These are phyloP conservation scores for Aproaerema taeniolella DNA, from an alignment of 2,888 invertebrate genomes.

Conservation along the genomic window DNA sequence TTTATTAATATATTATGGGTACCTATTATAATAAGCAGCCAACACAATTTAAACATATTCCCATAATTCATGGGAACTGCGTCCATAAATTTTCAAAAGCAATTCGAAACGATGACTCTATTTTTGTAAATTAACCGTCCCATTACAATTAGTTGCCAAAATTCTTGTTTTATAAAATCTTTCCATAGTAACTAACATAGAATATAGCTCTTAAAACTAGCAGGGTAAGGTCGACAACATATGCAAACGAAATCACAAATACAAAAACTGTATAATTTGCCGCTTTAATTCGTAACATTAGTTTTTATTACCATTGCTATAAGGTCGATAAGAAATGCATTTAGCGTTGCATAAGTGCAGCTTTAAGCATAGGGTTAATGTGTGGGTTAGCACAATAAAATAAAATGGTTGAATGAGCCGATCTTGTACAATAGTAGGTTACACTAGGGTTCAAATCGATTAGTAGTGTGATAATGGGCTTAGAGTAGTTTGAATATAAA, in stretches of 20 bases:
- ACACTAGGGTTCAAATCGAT: conserved; percentile 65
- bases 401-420: conserved; percentile 63
- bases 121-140: conserved; percentile 54
- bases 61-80: conserved; percentile 41
- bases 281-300: background rate
- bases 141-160: conserved; percentile 41
- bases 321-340: too few species aligned
- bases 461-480: conserved; percentile 62
- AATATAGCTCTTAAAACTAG: too few species aligned
- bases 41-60: too few species aligned
- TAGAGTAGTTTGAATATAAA: conserved; percentile 23
- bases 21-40: too few species aligned
- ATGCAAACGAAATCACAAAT: too few species aligned
- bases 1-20: too few species aligned
- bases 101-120: conserved; percentile 38
- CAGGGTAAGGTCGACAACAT: too few species aligned
- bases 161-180: conserved; percentile 5
- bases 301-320: background rate
- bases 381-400: conserved; percentile 68
- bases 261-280: too few species aligned
- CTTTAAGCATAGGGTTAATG: conserved; percentile 41
- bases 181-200: too few species aligned
- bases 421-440: conserved; percentile 56
- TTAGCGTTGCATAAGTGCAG: too few species aligned
- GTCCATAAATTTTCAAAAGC: conserved; percentile 27